Evolutionary conservation across 2,113 vertebrate species (phyloP).

Genomic region (Cyphomyrus discorhynchus): DNA sequence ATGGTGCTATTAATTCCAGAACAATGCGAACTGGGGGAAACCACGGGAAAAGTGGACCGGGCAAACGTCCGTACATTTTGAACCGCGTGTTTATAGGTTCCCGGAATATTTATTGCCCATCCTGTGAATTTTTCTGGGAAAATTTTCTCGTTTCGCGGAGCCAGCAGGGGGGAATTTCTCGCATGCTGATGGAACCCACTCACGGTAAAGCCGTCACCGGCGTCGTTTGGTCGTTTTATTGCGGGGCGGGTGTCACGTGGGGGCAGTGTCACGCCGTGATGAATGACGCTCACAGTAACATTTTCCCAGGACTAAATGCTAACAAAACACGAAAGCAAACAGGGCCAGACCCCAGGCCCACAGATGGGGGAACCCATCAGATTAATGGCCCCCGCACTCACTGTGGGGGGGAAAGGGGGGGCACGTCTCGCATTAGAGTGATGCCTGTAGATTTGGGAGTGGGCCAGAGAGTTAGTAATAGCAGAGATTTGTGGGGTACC

Average conservation of each 20-base stretch:
- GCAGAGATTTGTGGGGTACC: conserved; percentile 13
- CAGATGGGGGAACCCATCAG: conserved; percentile 35
- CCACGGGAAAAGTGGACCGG: background rate
- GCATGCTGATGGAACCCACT: background rate
- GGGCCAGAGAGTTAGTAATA: conserved; percentile 45
- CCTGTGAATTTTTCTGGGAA: background rate
- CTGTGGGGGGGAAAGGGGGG: conserved; percentile 9
- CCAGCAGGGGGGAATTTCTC: background rate
- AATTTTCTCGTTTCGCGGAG: background rate
- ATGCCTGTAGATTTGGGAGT: conserved; percentile 38
- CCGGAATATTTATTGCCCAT: background rate
- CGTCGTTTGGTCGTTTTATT: background rate
- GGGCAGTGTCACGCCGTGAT: conserved; percentile 9
- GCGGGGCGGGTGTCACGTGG: background rate
- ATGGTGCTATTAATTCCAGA: background rate
- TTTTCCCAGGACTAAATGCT: conserved; percentile 21
- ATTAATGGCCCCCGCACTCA: conserved; percentile 42
- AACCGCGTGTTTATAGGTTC: background rate
- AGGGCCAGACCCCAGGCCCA: conserved; percentile 36
- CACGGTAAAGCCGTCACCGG: background rate
- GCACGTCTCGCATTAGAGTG: conserved; percentile 30
- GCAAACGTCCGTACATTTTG: background rate
- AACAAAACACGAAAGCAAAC: conserved; percentile 34
- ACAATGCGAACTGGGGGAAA: background rate
- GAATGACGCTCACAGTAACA: conserved; percentile 23